A percentile compares a stretch with the other conserved stretches of the same genome.
phyloP scores from a whole-genome alignment of 2,888 invertebrate genomes.

The Odontocerum albicorne region DNA sequence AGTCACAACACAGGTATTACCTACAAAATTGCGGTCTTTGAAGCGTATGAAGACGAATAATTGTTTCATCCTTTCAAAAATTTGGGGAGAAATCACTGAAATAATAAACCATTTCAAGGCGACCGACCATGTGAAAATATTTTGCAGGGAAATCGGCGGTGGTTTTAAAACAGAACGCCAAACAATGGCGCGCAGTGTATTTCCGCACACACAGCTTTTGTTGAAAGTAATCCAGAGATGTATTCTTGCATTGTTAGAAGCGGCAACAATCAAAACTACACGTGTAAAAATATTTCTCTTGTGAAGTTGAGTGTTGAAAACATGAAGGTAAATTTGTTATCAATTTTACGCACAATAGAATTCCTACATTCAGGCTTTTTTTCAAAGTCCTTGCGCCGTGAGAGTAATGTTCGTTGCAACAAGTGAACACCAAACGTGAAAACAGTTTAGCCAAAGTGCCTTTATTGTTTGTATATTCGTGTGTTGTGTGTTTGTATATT shows the following conservation, averaged over 20 bases:
- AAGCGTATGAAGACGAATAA: no score
- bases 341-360: constrained; percentile 21
- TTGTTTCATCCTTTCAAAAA: constrained; percentile 7
- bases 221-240: constrained; percentile 13
- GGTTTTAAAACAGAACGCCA: constrained; percentile 13
- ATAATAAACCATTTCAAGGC: constrained; percentile 1
- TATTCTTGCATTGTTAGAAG: neutral
- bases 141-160: constrained; percentile 16
- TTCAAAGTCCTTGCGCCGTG: constrained; percentile 16
- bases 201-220: constrained; percentile 36
- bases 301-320: constrained; percentile 30
- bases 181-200: constrained; percentile 32
- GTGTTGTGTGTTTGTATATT: no score
- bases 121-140: constrained; percentile 20
- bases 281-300: constrained; percentile 1
- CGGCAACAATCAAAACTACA: constrained; percentile 17
- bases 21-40: no score
- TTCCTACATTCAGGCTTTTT: constrained; percentile 12
- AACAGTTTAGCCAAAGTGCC: no score
- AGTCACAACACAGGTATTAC: no score
- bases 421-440: no score
- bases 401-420: constrained; percentile 2
- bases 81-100: constrained; percentile 8
- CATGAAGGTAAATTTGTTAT: constrained; percentile 32
- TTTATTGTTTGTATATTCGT: no score